These are phyloP conservation scores for Dendropsophus ebraccatus DNA, from an alignment of 2,113 vertebrate genomes.

Conservation along the genomic window DNA sequence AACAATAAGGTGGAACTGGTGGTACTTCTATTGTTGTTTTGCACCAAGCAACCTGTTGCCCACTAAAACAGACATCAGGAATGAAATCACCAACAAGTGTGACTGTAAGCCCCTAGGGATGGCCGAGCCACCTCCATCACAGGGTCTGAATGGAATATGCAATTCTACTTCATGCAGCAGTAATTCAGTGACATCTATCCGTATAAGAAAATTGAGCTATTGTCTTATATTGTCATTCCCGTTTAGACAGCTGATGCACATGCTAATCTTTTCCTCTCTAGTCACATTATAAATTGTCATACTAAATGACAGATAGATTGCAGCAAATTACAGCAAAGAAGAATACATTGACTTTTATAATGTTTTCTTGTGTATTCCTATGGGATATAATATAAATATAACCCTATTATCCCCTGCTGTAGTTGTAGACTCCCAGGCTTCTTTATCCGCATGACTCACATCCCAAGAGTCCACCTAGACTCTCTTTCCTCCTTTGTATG, in stretches of 20 bases:
- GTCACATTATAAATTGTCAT: not conserved
- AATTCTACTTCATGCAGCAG: not conserved
- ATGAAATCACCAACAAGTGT: constrained; percentile 30
- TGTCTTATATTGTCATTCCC: not conserved
- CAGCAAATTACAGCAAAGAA: not conserved
- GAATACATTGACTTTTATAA: not conserved
- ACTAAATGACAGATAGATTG: not conserved
- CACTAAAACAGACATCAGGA: not conserved
- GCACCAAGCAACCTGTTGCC: constrained; percentile 11
- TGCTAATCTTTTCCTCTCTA: not conserved
- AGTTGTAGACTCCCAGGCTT: not conserved
- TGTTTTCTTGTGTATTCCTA: not conserved
- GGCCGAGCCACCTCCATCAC: not conserved
- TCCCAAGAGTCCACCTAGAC: constrained; percentile 16
- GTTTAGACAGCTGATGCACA: not conserved
- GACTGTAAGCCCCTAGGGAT: not conserved
- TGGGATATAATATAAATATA: not conserved
- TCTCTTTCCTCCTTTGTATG: constrained; percentile 1
- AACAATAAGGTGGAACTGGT: not conserved
- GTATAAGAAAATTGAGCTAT: not conserved
- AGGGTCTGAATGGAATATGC: not conserved
- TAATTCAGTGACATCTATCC: not conserved
- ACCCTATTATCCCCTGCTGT: not conserved
- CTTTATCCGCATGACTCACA: constrained; percentile 24
- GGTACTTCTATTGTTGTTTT: not conserved